Base-by-base conservation (phyloP, 2,113 vertebrate species). In the Lathamus discolor region DNA sequence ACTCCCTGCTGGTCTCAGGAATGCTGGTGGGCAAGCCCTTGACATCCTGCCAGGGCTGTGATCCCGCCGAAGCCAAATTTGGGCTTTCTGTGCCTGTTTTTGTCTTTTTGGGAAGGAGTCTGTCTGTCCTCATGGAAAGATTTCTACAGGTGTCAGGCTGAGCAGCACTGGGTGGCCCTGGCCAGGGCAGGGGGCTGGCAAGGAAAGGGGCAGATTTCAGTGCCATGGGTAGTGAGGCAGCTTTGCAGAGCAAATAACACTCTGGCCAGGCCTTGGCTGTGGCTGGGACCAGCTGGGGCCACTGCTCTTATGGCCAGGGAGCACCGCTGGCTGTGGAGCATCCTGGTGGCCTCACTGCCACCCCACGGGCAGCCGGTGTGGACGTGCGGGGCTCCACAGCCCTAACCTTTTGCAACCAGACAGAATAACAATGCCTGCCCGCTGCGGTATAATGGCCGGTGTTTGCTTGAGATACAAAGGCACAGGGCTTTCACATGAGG, bases 401-500 rank as follows among this genome's bases (percentile, higher is more conserved):
- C 91, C 83, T 97, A 94, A 95, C 92, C 93, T 96, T 69, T 81
- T 89, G 91, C 92, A 72, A 93, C 87, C 92, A 96, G 96, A 96
- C 95, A 88, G 82, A 76, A 95, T 64, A 77, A 97, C 97, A 98
- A 97, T 97, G 94, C 89, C 6, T 20, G 80, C 91, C 79, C 16
- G 73, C 88, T n/a, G 76, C 86, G 96, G 92, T 77, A 96, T 89
- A 95, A 97, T 75, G 94, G 95, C 95, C 89, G 72, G 72, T 95
- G 97, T 97, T 97, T 72, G 33, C 95, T 80, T 90, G 96, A 97
- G 97, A 97, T 96, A 97, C 91, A 96, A 95, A 96, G 86, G 95
- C 68, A 29, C 96, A 69, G 86, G 63, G 80, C 96, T 98, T 97
- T 98, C 96, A 69, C 96, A 97, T 97, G 97, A 98, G 95, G 79